Evolutionary conservation across 2,888 invertebrate species (phyloP).

Genomic region (Charanyca ferruginea): DNA sequence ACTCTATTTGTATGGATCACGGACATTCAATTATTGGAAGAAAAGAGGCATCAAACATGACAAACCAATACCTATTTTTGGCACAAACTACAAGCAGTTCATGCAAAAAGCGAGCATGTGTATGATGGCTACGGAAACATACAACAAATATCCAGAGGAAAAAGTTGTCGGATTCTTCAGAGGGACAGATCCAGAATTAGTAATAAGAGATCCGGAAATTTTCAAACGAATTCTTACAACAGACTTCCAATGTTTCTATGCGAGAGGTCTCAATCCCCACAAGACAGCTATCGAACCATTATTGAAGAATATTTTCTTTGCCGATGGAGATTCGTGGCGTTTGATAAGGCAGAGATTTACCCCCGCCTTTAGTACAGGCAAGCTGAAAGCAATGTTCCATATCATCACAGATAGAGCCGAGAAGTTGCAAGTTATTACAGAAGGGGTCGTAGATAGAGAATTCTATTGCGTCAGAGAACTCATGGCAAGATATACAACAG

Average conservation of each 20-base stretch:
- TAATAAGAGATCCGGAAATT: conserved; percentile 83
- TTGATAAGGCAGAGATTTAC: conserved; percentile 83
- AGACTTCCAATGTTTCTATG: conserved; percentile 81
- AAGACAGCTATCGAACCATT: conserved; percentile 82
- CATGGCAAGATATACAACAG: conserved; percentile 86
- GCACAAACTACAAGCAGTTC: conserved; percentile 79
- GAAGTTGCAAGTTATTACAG: conserved; percentile 78
- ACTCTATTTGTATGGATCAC: conserved; percentile 77
- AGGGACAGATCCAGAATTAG: conserved; percentile 77
- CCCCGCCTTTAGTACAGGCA: conserved; percentile 83
- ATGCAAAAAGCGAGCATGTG: conserved; percentile 78
- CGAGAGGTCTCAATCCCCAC: conserved; percentile 80
- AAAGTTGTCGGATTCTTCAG: conserved; percentile 83
- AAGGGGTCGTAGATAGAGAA: conserved; percentile 73
- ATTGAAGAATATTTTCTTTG: conserved; percentile 83
- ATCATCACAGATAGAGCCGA: conserved; percentile 83
- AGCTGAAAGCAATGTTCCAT: conserved; percentile 85
- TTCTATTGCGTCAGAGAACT: conserved; percentile 82
- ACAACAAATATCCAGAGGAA: conserved; percentile 81
- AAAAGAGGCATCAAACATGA: conserved; percentile 82
- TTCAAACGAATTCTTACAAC: conserved; percentile 80
- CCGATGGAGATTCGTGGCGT: conserved; percentile 85
- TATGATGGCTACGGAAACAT: conserved; percentile 79
- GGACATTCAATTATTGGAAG: conserved; percentile 82
- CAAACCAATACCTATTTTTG: conserved; percentile 77